Evolutionary conservation across 1,140 invertebrate species (phyloP), one percentile per base, ranked within the genome.

Genomic region (Copidosoma floridanum): DNA sequence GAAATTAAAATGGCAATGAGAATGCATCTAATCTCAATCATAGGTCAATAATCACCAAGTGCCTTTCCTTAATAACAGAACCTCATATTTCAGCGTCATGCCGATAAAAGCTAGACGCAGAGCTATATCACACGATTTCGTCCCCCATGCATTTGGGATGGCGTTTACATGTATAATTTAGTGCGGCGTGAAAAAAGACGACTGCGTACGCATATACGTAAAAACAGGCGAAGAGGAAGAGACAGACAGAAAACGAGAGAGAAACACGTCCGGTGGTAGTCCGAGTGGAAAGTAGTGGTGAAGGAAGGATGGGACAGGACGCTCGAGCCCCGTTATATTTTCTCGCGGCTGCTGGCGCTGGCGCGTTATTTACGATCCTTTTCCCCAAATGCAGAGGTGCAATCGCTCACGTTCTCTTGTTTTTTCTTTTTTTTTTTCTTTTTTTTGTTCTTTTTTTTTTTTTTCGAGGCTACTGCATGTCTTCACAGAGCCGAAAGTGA

Each of bases 381-480:
- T n/a, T 74, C 67, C 67, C 70, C 66, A 62, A 71, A 68, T 71
- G 66, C 67, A 67, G 48, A 66, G n/a, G 66, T 67, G 70, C 70
- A 65, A 74, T 73, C 73, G 68, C 64, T 71, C 68, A 71, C 71
- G 67, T 69, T 67, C n/a, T n/a, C n/a, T n/a, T n/a, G n/a, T n/a
- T n/a, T n/a, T n/a, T n/a, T n/a, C n/a, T n/a, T n/a, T n/a, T n/a
- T n/a, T n/a, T n/a, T n/a, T n/a, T n/a, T n/a, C n/a, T n/a, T n/a
- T n/a, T n/a, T n/a, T n/a, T n/a, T n/a, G n/a, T n/a, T n/a, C n/a
- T n/a, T n/a, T n/a, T n/a, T 69, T 35, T 52, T 44, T 26, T 51
- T 14, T 12, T 65, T n/a, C n/a, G n/a, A n/a, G n/a, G n/a, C n/a
- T n/a, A n/a, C n/a, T n/a, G 62, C 69, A 69, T 67, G 70, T 73